Evolutionary conservation across 2,888 invertebrate species (phyloP).

Genomic region (Atherix ibis): DNA sequence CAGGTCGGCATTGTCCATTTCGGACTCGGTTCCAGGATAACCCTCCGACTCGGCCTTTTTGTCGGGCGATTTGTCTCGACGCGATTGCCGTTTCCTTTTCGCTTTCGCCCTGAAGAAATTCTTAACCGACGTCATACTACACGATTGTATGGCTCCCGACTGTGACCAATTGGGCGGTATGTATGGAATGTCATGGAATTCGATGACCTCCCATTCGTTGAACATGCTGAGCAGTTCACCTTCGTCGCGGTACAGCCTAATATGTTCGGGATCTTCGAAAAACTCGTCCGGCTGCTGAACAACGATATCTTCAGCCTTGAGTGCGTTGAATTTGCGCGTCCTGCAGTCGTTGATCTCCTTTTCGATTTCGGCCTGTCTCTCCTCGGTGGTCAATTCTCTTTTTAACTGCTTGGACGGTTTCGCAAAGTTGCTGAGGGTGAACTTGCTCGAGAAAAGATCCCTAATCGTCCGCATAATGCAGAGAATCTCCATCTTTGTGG

Average conservation of each 20-base stretch:
- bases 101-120: conserved; percentile 27
- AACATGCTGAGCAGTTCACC: conserved; percentile 23
- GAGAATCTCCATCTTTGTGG: no score
- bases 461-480: no score
- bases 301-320: conserved; percentile 16
- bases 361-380: not conserved
- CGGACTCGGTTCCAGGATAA: no score
- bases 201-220: conserved; percentile 31
- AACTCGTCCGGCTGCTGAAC: conserved; percentile 29
- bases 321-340: not conserved
- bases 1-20: no score
- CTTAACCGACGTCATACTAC: conserved; percentile 2
- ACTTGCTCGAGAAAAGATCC: no score
- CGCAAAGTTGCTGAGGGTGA: no score
- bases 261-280: conserved; percentile 30
- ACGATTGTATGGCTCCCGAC: conserved; percentile 15
- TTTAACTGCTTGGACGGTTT: not conserved
- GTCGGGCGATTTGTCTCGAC: no score
- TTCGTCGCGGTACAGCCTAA: conserved; percentile 26
- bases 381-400: not conserved
- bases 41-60: no score
- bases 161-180: no score
- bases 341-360: not conserved
- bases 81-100: no score
- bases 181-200: no score